phyloP scores from a whole-genome alignment of 2,113 vertebrate genomes.

The Delphinus delphis region DNA sequence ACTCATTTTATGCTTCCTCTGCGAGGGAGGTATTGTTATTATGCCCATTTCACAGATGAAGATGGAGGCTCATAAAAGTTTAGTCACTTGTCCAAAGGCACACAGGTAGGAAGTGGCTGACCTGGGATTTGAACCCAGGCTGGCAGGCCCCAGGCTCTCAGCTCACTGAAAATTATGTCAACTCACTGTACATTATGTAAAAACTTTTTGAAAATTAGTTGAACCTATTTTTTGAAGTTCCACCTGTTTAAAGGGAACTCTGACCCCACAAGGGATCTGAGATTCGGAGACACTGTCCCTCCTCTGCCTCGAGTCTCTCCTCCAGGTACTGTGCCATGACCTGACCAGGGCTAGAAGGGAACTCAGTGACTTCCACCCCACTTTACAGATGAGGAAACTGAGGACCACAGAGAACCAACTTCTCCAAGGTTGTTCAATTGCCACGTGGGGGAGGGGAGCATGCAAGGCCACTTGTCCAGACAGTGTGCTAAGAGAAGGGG shows the following conservation, averaged over 20 bases:
- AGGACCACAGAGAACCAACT: not conserved
- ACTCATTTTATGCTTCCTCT: not conserved
- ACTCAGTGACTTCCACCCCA: not conserved
- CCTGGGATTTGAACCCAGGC: not conserved
- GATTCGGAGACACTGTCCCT: accelerated
- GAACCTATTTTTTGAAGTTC: not conserved
- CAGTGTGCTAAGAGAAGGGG: not conserved
- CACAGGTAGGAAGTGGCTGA: not conserved
- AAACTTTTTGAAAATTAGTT: not conserved
- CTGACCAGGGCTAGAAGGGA: not conserved
- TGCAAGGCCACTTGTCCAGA: not conserved
- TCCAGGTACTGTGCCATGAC: not conserved
- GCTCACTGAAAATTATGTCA: not conserved
- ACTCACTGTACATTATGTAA: not conserved
- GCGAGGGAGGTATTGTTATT: not conserved
- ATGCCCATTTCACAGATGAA: not conserved
- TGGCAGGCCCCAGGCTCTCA: not conserved
- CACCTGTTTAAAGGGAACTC: not conserved
- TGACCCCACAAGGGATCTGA: not conserved
- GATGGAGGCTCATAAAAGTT: not conserved
- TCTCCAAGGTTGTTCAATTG: not conserved
- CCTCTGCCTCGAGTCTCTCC: not conserved
- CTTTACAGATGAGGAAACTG: not conserved
- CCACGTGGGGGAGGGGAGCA: accelerated
- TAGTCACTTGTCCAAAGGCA: not conserved